Percentiles rank a stretch among this genome's conserved stretches.
Conservation (phyloP, 2,888 invertebrate genomes). For the Melanophora roralis region DNA sequence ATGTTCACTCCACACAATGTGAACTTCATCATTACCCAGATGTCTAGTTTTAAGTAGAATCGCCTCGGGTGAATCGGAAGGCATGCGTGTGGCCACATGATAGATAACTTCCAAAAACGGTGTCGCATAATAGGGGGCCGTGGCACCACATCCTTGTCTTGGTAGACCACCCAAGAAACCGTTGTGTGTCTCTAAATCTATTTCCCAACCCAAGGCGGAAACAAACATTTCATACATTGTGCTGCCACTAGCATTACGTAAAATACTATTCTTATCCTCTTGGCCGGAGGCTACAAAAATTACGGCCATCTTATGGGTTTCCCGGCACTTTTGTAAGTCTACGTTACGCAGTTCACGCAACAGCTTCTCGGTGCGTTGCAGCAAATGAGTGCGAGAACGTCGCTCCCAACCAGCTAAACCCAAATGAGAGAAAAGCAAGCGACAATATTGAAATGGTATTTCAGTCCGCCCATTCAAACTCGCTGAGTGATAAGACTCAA, state of each 20-base stretch:
- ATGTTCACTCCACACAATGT: constrained; percentile 99
- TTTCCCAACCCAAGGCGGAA: constrained; percentile 83
- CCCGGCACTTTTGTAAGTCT: constrained; percentile 93
- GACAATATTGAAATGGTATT: constrained; percentile 89
- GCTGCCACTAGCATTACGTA: constrained; percentile 92
- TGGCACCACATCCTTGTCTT: constrained; percentile 91
- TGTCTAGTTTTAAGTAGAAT: constrained; percentile 95
- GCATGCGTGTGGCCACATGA: constrained; percentile 98
- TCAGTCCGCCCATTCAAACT: constrained; percentile 78
- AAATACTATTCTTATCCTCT: constrained; percentile 95
- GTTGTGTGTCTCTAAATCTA: constrained; percentile 95
- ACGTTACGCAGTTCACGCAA: constrained; percentile 94
- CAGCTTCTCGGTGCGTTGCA: constrained; percentile 92
- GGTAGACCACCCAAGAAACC: constrained; percentile 97
- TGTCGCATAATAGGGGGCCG: constrained; percentile 96
- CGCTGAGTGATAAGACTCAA: constrained; percentile 76
- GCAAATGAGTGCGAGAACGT: constrained; percentile 88
- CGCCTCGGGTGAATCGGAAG: constrained; percentile 91
- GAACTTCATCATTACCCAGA: constrained; percentile 98
- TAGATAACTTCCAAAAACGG: constrained; percentile 95
- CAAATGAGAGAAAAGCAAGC: constrained; percentile 92
- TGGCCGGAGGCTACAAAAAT: constrained; percentile 99
- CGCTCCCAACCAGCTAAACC: constrained; percentile 95
- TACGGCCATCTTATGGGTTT: constrained; percentile 97
- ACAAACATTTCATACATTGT: constrained; percentile 93